Evolutionary conservation across 2,797 vertebrate species (phyloP).

Genomic region (Tarsius wallacei): DNA sequence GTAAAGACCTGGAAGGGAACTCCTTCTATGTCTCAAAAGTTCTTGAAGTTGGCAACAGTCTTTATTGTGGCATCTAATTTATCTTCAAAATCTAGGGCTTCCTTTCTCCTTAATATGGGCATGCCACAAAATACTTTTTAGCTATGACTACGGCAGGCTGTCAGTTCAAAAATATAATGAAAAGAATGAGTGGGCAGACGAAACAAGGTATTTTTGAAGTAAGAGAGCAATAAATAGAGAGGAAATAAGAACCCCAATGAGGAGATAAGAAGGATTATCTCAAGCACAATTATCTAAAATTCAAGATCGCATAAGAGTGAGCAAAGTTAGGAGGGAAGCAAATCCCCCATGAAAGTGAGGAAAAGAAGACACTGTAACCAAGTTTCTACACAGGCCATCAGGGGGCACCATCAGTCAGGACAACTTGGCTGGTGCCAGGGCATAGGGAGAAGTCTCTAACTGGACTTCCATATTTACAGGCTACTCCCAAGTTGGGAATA

Average conservation of each 20-base stretch:
- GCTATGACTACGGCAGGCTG: not conserved
- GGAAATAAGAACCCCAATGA: not conserved
- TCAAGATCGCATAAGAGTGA: not conserved
- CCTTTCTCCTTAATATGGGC: not conserved
- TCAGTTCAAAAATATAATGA: slow-evolving; percentile 37
- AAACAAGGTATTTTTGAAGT: slow-evolving; percentile 2
- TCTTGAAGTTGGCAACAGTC: not conserved
- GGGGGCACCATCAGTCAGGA: slow-evolving; percentile 38
- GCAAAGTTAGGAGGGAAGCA: not conserved
- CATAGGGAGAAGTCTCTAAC: not conserved
- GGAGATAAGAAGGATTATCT: not conserved
- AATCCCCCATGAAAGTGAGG: not conserved
- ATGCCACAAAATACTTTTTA: not conserved
- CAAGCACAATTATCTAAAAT: not conserved
- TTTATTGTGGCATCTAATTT: not conserved
- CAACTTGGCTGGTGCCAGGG: not conserved
- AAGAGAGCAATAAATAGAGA: slow-evolving; percentile 3
- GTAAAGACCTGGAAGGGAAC: not conserved
- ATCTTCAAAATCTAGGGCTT: not conserved
- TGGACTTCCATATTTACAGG: not conserved
- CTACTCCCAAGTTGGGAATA: not conserved
- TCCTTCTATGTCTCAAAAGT: not conserved
- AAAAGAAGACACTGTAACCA: not conserved
- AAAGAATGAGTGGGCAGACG: not conserved
- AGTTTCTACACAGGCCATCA: not conserved